phyloP scores from a whole-genome alignment of 2,113 vertebrate genomes.

The Embiotoca jacksoni region DNA sequence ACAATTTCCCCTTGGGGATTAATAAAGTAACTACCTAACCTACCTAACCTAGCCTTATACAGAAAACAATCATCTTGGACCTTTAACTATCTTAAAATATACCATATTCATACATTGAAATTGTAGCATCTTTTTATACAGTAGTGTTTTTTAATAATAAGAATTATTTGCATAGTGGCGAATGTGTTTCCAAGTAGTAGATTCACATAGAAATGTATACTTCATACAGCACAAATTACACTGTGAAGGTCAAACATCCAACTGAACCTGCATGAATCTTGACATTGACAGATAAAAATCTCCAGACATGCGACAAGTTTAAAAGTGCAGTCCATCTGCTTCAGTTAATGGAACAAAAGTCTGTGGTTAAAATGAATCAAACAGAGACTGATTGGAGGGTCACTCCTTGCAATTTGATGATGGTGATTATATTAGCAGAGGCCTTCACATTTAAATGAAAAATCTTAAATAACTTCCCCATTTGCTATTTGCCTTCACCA shows the following conservation, averaged over 20 bases:
- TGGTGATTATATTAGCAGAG: conserved; percentile 80
- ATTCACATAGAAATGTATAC: conserved; percentile 2
- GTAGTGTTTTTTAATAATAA: not conserved
- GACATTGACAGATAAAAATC: conserved; percentile 52
- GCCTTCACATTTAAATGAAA: conserved; percentile 84
- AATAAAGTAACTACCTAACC: too few relatives aligned
- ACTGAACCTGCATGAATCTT: conserved; percentile 37
- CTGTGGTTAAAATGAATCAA: conserved; percentile 77
- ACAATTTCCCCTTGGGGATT: too few relatives aligned
- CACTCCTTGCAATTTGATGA: conserved; percentile 68
- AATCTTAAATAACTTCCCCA: conserved; percentile 79
- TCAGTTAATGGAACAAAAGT: conserved; percentile 72
- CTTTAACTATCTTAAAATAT: too few relatives aligned
- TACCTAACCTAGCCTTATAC: too few relatives aligned
- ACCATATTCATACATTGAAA: too few relatives aligned
- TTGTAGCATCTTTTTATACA: not conserved
- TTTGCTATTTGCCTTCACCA: conserved; percentile 84
- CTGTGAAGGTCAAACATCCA: conserved; percentile 2
- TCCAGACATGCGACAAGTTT: conserved; percentile 34
- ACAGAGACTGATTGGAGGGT: conserved; percentile 76
- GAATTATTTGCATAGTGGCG: not conserved
- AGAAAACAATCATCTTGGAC: too few relatives aligned
- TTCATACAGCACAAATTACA: conserved; percentile 1
- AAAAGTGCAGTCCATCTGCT: conserved; percentile 56
- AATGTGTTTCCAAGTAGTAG: not conserved